These are phyloP conservation scores for Hydrozoanthus tunicans DNA, from an alignment of 64 coral and sea anemone species.

Conservation along the genomic window DNA sequence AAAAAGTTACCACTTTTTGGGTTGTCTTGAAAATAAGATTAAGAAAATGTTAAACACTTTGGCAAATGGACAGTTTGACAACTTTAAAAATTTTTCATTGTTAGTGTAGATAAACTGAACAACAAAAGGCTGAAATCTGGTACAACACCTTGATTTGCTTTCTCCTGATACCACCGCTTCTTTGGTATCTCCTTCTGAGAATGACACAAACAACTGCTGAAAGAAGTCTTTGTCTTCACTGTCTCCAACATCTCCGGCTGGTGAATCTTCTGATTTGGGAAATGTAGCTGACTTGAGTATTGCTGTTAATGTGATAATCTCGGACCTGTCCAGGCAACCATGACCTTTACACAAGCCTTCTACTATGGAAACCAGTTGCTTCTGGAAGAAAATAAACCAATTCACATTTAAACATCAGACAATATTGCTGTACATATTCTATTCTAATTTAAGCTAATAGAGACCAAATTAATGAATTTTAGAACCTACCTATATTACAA, in stretches of 20 bases:
- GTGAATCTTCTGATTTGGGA: background rate
- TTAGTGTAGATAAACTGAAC: too few species aligned
- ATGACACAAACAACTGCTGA: slow-evolving; percentile 37
- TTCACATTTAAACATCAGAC: background rate
- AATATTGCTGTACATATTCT: too few species aligned
- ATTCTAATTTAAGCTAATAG: too few species aligned
- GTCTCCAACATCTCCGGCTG: background rate
- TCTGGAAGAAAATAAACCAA: slow-evolving; percentile 51
- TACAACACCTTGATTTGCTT: slow-evolving; percentile 17
- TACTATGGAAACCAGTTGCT: slow-evolving; percentile 79
- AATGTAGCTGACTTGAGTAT: slow-evolving; percentile 58
- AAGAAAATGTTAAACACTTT: too few species aligned
- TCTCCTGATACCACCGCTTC: background rate
- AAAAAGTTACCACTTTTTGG: too few species aligned
- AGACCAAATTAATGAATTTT: too few species aligned
- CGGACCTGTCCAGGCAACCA: slow-evolving; percentile 84
- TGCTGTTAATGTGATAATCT: slow-evolving; percentile 74
- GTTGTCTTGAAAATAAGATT: too few species aligned
- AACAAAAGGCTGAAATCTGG: too few species aligned
- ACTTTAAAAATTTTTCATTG: too few species aligned
- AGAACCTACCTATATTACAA: background rate
- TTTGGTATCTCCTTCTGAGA: slow-evolving; percentile 16
- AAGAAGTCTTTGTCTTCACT: slow-evolving; percentile 50
- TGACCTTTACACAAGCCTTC: slow-evolving; percentile 99
- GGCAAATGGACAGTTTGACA: too few species aligned